Evolutionary conservation across 2,113 vertebrate genomes (phyloP).

Genomic region (Urocitellus parryii): DNA sequence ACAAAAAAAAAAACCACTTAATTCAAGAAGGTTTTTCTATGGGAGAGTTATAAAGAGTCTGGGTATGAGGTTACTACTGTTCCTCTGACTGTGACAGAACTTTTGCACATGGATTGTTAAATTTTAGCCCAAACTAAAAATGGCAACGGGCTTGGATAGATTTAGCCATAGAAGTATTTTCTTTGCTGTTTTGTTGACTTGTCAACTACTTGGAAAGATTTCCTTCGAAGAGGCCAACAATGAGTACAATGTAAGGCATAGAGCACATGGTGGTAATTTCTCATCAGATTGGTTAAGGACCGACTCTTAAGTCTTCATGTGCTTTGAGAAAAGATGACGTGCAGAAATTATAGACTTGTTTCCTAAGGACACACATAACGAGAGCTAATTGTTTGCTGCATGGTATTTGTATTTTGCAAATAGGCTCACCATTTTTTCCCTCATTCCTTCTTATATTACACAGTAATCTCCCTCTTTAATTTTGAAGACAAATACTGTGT

Average conservation of each 20-base stretch:
- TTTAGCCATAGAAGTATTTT: neutral
- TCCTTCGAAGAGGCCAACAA: neutral
- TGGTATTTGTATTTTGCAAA: neutral
- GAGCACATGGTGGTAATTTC: neutral
- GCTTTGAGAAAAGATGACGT: conserved; percentile 15
- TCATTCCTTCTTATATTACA: neutral
- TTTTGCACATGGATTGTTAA: neutral
- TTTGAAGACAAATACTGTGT: neutral
- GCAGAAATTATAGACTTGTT: neutral
- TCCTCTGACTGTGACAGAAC: neutral
- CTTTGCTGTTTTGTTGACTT: neutral
- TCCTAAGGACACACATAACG: neutral
- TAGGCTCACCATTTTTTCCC: neutral
- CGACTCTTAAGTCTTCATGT: neutral
- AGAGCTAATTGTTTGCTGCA: neutral
- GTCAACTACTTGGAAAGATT: conserved; percentile 4
- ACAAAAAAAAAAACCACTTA: conserved; percentile 41
- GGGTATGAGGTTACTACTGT: neutral
- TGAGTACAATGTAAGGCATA: neutral
- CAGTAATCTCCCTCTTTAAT: neutral
- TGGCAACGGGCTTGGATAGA: neutral
- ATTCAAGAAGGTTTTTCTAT: conserved; percentile 8
- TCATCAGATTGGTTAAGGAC: neutral
- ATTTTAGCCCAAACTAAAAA: neutral
- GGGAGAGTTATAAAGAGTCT: neutral